phyloP scores from a whole-genome alignment of 2,888 invertebrate species.

The Athalia circularis region DNA sequence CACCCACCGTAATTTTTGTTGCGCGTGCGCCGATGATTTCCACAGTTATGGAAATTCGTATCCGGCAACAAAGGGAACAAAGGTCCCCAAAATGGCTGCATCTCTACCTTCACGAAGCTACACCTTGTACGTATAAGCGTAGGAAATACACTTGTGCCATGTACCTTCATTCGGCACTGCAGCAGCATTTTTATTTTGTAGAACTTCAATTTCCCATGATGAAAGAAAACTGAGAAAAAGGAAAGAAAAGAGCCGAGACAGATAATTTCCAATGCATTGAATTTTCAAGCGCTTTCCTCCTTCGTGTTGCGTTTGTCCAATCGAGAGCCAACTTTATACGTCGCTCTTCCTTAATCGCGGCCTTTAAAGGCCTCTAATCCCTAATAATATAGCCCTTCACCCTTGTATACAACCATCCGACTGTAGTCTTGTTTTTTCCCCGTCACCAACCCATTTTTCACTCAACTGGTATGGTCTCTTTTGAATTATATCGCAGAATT shows the following conservation, averaged over 20 bases:
- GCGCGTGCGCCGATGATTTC: conserved; percentile 27
- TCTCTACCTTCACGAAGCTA: background rate
- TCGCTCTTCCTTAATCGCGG: background rate
- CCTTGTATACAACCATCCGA: too few relatives aligned
- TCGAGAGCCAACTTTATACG: background rate
- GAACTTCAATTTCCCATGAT: too few relatives aligned
- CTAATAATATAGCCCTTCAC: too few relatives aligned
- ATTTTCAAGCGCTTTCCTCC: conserved; percentile 70
- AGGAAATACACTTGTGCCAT: too few relatives aligned
- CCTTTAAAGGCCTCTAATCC: too few relatives aligned
- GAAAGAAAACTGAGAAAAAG: background rate
- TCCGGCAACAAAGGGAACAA: conserved; percentile 19
- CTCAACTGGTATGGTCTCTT: too few relatives aligned
- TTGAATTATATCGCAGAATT: too few relatives aligned
- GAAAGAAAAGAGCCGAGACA: conserved; percentile 7
- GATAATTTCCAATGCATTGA: conserved; percentile 73
- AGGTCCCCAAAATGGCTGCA: background rate
- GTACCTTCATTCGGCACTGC: too few relatives aligned
- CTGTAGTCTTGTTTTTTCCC: too few relatives aligned
- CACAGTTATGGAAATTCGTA: conserved; percentile 16
- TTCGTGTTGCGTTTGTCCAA: conserved; percentile 15
- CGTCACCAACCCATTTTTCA: too few relatives aligned
- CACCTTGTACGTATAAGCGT: background rate
- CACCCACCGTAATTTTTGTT: too few relatives aligned
- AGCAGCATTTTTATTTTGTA: too few relatives aligned